Percentiles rank a stretch among this genome's conserved stretches.
phyloP scores from a whole-genome alignment of 1,140 invertebrate species.

The Heterodera carotae region DNA sequence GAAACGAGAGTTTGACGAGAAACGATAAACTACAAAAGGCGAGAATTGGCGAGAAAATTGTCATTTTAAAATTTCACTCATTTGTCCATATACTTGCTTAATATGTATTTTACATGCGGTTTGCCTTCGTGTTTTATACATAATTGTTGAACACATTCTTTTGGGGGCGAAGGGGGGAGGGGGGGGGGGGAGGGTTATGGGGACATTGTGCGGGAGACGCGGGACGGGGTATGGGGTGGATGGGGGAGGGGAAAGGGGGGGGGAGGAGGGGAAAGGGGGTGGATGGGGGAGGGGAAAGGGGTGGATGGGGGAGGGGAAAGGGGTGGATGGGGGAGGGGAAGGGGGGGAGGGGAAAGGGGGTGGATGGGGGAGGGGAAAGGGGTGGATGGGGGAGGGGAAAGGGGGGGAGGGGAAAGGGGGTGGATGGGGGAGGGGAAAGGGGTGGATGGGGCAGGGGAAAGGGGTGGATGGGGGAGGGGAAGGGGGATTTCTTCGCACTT shows the following conservation, averaged over 20 bases:
- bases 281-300: too few species aligned
- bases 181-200: neutral
- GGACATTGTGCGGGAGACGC: too few species aligned
- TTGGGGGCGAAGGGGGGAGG: neutral
- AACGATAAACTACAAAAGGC: too few species aligned
- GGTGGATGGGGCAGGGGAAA: neutral
- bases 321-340: neutral
- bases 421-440: neutral
- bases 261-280: neutral
- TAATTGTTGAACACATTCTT: too few species aligned
- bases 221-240: neutral
- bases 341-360: neutral
- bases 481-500: neutral
- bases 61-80: too few species aligned
- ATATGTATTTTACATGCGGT: too few species aligned
- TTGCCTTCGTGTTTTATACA: too few species aligned
- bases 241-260: neutral
- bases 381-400: too few species aligned
- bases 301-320: neutral
- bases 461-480: neutral
- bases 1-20: too few species aligned
- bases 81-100: too few species aligned
- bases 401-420: too few species aligned
- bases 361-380: neutral
- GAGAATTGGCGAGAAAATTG: neutral